These are phyloP conservation scores for Uromys caudimaculatus DNA, from an alignment of 2,797 vertebrate species.

Conservation along the genomic window DNA sequence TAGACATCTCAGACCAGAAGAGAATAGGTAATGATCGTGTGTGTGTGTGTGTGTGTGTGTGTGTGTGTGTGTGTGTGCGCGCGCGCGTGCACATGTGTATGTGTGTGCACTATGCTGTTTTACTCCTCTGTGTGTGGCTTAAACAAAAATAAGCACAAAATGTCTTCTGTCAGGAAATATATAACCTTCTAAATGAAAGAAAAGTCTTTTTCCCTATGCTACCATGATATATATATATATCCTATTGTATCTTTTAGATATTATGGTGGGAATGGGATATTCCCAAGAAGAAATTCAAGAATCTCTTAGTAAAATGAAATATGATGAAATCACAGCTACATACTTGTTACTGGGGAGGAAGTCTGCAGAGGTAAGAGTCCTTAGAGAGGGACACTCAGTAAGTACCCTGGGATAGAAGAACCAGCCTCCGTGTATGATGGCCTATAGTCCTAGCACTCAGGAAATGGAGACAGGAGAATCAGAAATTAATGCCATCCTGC, in stretches of 20 bases:
- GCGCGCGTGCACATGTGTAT: not conserved
- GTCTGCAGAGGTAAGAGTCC: conserved; percentile 94
- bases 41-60: not conserved
- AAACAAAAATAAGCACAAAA: not conserved
- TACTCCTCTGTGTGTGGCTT: not conserved
- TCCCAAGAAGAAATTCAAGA: conserved; percentile 98
- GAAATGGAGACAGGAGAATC: not conserved
- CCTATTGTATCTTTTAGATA: conserved; percentile 88
- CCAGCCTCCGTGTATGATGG: not conserved
- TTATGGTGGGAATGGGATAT: conserved; percentile 99
- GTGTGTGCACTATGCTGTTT: not conserved
- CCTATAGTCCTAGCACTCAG: not conserved
- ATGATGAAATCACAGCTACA: conserved; percentile 98
- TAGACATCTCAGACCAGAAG: conserved; percentile 98
- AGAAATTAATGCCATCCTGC: not conserved
- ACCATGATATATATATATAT: conserved; percentile 56
- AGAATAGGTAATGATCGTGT: conserved; percentile 93
- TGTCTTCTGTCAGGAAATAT: not conserved
- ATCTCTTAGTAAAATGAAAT: conserved; percentile 99
- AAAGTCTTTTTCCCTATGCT: conserved; percentile 34
- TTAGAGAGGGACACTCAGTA: conserved; percentile 3
- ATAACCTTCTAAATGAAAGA: conserved; percentile 36
- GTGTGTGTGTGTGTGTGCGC: not conserved
- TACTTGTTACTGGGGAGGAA: conserved; percentile 98
- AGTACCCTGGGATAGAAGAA: not conserved